These are phyloP conservation scores for Delphinapterus leucas DNA, from an alignment of 2,113 vertebrate genomes.

Conservation along the genomic window DNA sequence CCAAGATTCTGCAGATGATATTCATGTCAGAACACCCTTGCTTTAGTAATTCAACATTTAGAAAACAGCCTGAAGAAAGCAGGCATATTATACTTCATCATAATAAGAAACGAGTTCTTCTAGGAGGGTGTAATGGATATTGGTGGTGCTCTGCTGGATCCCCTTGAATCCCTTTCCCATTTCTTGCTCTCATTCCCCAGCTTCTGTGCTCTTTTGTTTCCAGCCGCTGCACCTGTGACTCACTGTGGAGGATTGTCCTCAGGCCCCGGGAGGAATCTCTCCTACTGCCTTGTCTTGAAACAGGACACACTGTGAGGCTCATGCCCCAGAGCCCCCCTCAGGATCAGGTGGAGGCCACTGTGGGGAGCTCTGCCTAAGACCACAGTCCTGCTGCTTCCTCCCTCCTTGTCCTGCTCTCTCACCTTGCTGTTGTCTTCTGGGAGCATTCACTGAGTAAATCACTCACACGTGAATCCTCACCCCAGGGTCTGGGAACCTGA, in stretches of 20 bases:
- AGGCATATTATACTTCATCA: neutral
- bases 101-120: neutral
- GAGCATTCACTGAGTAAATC: neutral
- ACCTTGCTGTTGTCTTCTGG: neutral
- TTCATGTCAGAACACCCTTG: neutral
- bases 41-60: neutral
- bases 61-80: neutral
- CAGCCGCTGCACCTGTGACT: neutral
- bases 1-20: neutral
- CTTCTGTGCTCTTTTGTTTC: neutral
- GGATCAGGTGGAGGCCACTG: neutral
- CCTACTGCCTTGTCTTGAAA: neutral
- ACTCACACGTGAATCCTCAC: neutral
- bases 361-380: neutral
- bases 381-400: neutral
- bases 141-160: neutral
- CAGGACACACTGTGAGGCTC: neutral
- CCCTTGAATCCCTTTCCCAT: neutral
- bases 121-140: neutral
- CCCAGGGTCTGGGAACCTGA: neutral
- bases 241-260: neutral
- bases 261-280: neutral
- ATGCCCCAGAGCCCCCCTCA: neutral
- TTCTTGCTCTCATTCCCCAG: neutral
- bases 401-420: neutral